A percentile compares a stretch with the other conserved stretches of the same genome.
Conservation (phyloP, 1,140 invertebrate genomes). For the Pantala flavescens region DNA sequence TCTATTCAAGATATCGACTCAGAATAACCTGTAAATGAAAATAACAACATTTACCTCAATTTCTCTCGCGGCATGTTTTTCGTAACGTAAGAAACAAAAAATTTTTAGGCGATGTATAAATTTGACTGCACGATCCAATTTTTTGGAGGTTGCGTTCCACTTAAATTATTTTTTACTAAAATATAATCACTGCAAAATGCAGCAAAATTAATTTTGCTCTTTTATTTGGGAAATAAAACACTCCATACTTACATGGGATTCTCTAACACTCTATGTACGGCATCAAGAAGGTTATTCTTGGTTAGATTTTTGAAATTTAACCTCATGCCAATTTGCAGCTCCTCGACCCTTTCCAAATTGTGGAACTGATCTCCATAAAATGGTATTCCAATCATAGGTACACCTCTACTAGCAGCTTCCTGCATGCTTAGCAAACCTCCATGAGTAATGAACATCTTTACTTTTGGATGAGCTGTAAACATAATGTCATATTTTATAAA, state of each 20-base stretch:
- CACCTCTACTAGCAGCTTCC: conserved; percentile 32
- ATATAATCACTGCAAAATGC: too few relatives aligned
- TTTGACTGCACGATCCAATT: too few relatives aligned
- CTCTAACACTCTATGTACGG: conserved; percentile 21
- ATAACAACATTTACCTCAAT: too few relatives aligned
- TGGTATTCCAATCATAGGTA: conserved; percentile 30
- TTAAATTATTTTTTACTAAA: too few relatives aligned
- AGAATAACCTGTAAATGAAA: too few relatives aligned
- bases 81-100: too few relatives aligned
- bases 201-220: too few relatives aligned
- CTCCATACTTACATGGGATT: conserved; percentile 22
- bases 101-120: too few relatives aligned
- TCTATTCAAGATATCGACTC: too few relatives aligned
- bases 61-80: too few relatives aligned
- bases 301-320: conserved; percentile 22
- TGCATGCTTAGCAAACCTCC: conserved; percentile 33
- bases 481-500: conserved; percentile 12
- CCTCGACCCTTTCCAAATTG: conserved; percentile 20
- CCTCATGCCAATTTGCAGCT: conserved; percentile 34
- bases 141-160: too few relatives aligned
- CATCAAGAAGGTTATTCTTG: conserved; percentile 13
- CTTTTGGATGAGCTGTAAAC: conserved; percentile 17
- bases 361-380: conserved; percentile 23
- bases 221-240: not conserved
- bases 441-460: conserved; percentile 33